Base-by-base conservation (phyloP, 2,113 vertebrate genomes). In the Callipepla squamata region DNA sequence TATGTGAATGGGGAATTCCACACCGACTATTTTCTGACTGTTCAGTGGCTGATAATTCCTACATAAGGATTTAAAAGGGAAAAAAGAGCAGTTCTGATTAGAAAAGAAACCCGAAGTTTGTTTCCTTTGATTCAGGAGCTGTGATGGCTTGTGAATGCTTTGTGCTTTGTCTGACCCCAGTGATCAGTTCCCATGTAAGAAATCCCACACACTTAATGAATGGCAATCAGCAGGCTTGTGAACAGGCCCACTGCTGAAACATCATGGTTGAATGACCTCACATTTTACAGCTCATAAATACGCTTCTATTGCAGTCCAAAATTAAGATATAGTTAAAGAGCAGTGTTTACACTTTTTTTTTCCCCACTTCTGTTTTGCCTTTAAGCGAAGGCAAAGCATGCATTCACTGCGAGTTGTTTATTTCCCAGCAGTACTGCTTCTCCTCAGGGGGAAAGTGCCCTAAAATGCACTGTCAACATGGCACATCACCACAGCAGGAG, bases 161-260 rank as follows among this genome's bases (percentile, higher is more conserved):
- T 3, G 1, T 61, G 21, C 50, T 77, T 69, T 36, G 23, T 76
- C 45, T 78, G 25, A 69, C 38, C 19, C 62, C 65, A 62, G 19
- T 82, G 80, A 78, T 86, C 86, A 80, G 80, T 73, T 65, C 63
- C 92, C 28, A 14, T 91, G 67, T 45, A 74, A 80, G 59, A 85
- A 89, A 80, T 93, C 59, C 57, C 20, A 67, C 50, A 45, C 11
- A 7, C 67, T 61, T 80, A 82, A 92, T 94, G 83, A 90, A 92
- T 91, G 84, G 79, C 65, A 21, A 80, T 94, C 74, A 91, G 70
- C 85, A 81, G 86, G 76, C 78, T 85, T 69, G 47, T 87, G 81
- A 93, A 87, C 23, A 44, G 79, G 67, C 12, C 3, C 36, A 74
- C 85, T 83, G 67, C 53, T 90, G 68, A 80, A 69, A 89, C 80